Conservation (phyloP, 2,888 invertebrate species). For the Leucoptera coffeella region DNA sequence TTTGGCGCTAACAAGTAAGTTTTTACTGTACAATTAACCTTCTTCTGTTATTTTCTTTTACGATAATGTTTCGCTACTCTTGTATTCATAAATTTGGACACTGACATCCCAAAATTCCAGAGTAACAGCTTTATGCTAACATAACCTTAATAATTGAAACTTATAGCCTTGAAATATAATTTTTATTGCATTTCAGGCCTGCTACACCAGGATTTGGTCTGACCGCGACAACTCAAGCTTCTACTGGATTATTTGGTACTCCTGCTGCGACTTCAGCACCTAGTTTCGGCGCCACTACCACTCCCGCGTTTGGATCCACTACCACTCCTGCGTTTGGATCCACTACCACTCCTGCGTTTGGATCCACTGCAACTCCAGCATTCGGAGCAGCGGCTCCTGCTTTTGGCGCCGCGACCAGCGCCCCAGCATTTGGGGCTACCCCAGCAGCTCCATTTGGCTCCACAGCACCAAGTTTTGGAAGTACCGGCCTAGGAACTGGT, state of each 20-base stretch:
- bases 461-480: slow-evolving; percentile 16
- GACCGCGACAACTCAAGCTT: slow-evolving; percentile 19
- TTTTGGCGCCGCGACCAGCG: slow-evolving; percentile 9
- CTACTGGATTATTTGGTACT: slow-evolving; percentile 23
- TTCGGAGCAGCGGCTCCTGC: slow-evolving; percentile 11
- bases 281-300: slow-evolving; percentile 6
- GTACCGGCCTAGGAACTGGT: slow-evolving; percentile 16
- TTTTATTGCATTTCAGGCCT: slow-evolving; percentile 14
- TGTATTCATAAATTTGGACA: background rate
- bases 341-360: slow-evolving; percentile 13
- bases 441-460: slow-evolving; percentile 4
- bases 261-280: slow-evolving; percentile 11
- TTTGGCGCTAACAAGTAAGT: slow-evolving; percentile 43
- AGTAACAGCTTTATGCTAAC: background rate
- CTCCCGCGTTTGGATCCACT: slow-evolving; percentile 13
- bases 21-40: slow-evolving; percentile 5
- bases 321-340: slow-evolving; percentile 13
- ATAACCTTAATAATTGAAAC: background rate
- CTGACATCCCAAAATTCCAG: background rate
- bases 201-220: slow-evolving; percentile 28
- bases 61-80: background rate
- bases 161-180: background rate
- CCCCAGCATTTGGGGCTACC: slow-evolving; percentile 10
- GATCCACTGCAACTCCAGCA: slow-evolving; percentile 11
- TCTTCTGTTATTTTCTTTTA: background rate